Percentiles rank a stretch among this genome's conserved stretches.
phyloP scores from a whole-genome alignment of 2,888 invertebrate species.

The Microchrysa polita region DNA sequence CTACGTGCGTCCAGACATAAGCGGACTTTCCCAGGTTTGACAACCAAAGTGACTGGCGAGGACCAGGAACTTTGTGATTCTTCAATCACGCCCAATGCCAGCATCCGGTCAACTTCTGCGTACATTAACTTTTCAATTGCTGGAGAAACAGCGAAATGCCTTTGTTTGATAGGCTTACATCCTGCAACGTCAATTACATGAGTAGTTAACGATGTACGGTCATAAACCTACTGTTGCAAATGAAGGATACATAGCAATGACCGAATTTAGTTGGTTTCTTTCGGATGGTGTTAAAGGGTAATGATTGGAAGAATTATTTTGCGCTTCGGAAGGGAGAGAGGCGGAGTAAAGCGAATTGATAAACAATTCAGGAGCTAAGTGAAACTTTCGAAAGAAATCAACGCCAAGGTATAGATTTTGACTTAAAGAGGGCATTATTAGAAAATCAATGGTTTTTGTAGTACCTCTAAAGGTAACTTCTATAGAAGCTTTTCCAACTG shows the following conservation, averaged over 20 bases:
- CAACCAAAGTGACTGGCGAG: slow-evolving; percentile 54
- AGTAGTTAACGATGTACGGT: slow-evolving; percentile 46
- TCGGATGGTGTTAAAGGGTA: background rate
- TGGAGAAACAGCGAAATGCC: slow-evolving; percentile 51
- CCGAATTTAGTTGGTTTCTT: background rate
- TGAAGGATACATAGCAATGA: background rate
- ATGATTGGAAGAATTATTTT: background rate
- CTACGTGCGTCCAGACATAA: background rate
- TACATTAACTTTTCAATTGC: slow-evolving; percentile 49
- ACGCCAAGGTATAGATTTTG: too few relatives aligned
- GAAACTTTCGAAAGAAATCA: too few relatives aligned
- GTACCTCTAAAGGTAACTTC: too few relatives aligned
- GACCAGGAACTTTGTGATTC: slow-evolving; percentile 55
- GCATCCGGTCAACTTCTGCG: slow-evolving; percentile 56
- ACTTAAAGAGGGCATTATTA: too few relatives aligned
- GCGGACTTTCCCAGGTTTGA: slow-evolving; percentile 51
- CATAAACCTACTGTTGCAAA: slow-evolving; percentile 39
- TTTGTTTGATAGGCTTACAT: slow-evolving; percentile 47
- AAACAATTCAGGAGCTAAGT: too few relatives aligned
- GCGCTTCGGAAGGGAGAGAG: too few relatives aligned
- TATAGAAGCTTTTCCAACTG: too few relatives aligned
- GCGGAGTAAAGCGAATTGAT: too few relatives aligned
- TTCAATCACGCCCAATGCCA: slow-evolving; percentile 55
- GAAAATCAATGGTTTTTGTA: too few relatives aligned
- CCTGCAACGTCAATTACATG: slow-evolving; percentile 50